phyloP scores from a whole-genome alignment of 2,113 vertebrate species.

The Triplophysa siluroides region DNA sequence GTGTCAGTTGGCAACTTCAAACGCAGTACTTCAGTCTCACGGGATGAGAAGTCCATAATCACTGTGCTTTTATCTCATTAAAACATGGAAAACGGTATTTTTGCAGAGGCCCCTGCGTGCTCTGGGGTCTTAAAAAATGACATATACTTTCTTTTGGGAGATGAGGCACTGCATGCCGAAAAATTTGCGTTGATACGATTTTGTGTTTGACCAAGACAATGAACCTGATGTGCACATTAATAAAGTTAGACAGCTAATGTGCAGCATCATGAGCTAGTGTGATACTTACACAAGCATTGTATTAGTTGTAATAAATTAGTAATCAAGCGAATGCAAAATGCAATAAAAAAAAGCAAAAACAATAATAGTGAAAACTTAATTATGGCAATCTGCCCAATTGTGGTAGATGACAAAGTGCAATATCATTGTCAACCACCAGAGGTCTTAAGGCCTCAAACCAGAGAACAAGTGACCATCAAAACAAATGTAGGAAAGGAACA shows the following conservation, averaged over 20 bases:
- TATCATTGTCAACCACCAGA: constrained; percentile 18
- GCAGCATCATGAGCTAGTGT: neutral
- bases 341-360: neutral
- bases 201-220: too few species aligned
- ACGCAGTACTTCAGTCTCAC: constrained; percentile 32
- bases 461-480: neutral
- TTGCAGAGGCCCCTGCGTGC: constrained; percentile 2
- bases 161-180: too few species aligned
- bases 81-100: constrained; percentile 47
- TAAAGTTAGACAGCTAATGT: too few species aligned
- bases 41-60: constrained; percentile 47
- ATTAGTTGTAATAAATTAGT: too few species aligned
- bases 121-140: constrained; percentile 10
- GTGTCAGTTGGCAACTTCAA: constrained; percentile 48
- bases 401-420: neutral
- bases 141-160: neutral
- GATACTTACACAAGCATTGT: neutral
- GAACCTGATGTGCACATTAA: too few species aligned
- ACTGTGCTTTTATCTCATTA: constrained; percentile 38
- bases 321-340: too few species aligned
- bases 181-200: too few species aligned
- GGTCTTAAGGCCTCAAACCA: constrained; percentile 12
- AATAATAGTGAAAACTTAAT: neutral
- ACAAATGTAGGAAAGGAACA: too few species aligned
- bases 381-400: neutral